Percentiles rank a stretch among this genome's conserved stretches.
These are phyloP conservation scores for Epinotia ramella DNA, from an alignment of 2,888 invertebrate genomes.

Conservation along the genomic window DNA sequence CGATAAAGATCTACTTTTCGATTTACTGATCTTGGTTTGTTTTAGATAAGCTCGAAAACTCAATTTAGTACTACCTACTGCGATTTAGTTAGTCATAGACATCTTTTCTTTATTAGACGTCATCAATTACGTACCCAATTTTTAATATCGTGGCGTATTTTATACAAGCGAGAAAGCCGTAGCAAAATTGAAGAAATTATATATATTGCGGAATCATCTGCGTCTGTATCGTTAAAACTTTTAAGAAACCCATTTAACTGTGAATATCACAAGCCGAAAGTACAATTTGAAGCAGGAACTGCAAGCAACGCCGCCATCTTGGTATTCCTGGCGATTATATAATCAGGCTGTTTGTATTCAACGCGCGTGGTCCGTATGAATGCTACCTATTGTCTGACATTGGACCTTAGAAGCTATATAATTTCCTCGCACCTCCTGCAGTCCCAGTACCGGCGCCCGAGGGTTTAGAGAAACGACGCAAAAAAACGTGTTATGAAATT, in stretches of 20 bases:
- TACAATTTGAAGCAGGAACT: slow-evolving; percentile 54
- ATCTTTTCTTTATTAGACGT: not conserved
- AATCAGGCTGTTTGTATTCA: slow-evolving; percentile 84
- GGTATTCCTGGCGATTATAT: slow-evolving; percentile 59
- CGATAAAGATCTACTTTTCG: slow-evolving; percentile 81
- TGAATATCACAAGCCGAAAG: slow-evolving; percentile 63
- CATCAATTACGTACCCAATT: not conserved
- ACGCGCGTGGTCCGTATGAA: slow-evolving; percentile 76
- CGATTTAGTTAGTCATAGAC: not conserved
- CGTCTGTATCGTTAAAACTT: slow-evolving; percentile 46
- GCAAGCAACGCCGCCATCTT: slow-evolving; percentile 71
- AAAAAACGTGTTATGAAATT: slow-evolving; percentile 72
- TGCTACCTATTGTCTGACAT: slow-evolving; percentile 85
- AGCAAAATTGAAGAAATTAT: not conserved
- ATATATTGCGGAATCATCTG: slow-evolving; percentile 22
- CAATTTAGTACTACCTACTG: slow-evolving; percentile 32
- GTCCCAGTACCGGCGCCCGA: slow-evolving; percentile 51
- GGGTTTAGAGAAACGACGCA: slow-evolving; percentile 42
- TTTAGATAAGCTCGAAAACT: slow-evolving; percentile 61
- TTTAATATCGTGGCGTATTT: not conserved
- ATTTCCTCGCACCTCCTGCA: slow-evolving; percentile 78
- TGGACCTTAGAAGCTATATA: slow-evolving; percentile 83
- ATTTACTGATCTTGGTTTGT: slow-evolving; percentile 75
- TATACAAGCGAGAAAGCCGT: not conserved
- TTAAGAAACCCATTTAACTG: slow-evolving; percentile 58